Evolutionary conservation across 1,140 invertebrate species (phyloP), one percentile per base, ranked within the genome.

Genomic region (Ctenoplectra terminalis): DNA sequence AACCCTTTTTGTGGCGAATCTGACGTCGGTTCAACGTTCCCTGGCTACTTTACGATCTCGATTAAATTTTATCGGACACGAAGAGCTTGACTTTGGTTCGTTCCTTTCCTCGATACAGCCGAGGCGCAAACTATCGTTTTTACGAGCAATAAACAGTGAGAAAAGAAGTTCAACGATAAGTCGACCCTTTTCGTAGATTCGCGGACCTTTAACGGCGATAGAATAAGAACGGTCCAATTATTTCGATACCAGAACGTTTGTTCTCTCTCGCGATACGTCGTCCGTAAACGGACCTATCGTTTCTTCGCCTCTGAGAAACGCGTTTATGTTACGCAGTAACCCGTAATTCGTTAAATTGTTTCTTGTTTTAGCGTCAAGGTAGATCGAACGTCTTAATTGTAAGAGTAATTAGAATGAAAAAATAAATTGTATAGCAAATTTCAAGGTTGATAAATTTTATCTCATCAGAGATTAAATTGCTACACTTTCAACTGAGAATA

Each of bases 181-280:
- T 69, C 74, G 48, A 34, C 13, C 29, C 67, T 72, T 46, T 6
- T n/a, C 43, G 34, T 72, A 50, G 40, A 58, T 79, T 61, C 76
- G 76, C 46, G 31, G 43, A 37, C 40, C 60, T 26, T 77, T 80
- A 73, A 73, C 58, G 34, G 46, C 56, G 77, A 72, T 73, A 52
- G 70, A 80, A 80, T 63, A 73, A 86, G 64, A 82, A 85, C 66
- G 67, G 82, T 64, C 61, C 60, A 73, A 86, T 85, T 69, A 67
- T 64, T 43, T 23, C 61, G 34, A 70, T 71, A 13, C 17, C 17
- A 40, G 61, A 46, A 40, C 11, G 17, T 15, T 8, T 40, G 48
- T n/a, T 20, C n/a, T 37, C 7, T 8, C 37, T 17, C 37, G 34
- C 48, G 48, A 31, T 37, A 26, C 74, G n/a, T 50, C 43, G 26